These are phyloP conservation scores for Scaptomyza polygonia DNA, from an alignment of 2,888 invertebrate species.

Conservation along the genomic window DNA sequence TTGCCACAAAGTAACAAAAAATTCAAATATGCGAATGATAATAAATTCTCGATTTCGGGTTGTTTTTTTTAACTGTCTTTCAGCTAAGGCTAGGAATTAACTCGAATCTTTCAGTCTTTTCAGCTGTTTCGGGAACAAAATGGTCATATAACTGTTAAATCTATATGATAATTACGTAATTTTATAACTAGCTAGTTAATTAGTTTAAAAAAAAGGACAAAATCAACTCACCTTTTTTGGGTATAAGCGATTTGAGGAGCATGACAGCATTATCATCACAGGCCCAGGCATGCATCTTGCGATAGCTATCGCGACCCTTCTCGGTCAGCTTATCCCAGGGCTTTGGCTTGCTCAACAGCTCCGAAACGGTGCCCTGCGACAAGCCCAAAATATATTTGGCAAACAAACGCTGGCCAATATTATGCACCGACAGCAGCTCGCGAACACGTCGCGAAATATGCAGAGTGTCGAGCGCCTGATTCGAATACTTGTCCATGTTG, in stretches of 20 bases:
- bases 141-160: no score
- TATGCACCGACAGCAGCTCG: slow-evolving; percentile 97
- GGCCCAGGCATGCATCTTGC: slow-evolving; percentile 99
- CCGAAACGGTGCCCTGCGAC: slow-evolving; percentile 99
- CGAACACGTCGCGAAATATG: slow-evolving; percentile 96
- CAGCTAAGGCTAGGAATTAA: no score
- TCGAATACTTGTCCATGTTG: slow-evolving; percentile 98
- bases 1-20: background rate
- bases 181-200: no score
- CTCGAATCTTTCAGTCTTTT: no score
- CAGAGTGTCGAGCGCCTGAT: slow-evolving; percentile 96
- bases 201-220: background rate
- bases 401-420: slow-evolving; percentile 99
- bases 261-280: slow-evolving; percentile 98
- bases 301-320: slow-evolving; percentile 99
- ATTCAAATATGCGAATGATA: no score
- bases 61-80: no score
- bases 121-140: no score
- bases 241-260: slow-evolving; percentile 98
- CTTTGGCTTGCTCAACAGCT: slow-evolving; percentile 98
- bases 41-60: no score
- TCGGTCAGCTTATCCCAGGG: slow-evolving; percentile 99
- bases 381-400: slow-evolving; percentile 99
- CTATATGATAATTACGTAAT: no score
- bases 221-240: slow-evolving; percentile 94